phyloP scores from a whole-genome alignment of 2,113 vertebrate species.

The Cheilinus undulatus region DNA sequence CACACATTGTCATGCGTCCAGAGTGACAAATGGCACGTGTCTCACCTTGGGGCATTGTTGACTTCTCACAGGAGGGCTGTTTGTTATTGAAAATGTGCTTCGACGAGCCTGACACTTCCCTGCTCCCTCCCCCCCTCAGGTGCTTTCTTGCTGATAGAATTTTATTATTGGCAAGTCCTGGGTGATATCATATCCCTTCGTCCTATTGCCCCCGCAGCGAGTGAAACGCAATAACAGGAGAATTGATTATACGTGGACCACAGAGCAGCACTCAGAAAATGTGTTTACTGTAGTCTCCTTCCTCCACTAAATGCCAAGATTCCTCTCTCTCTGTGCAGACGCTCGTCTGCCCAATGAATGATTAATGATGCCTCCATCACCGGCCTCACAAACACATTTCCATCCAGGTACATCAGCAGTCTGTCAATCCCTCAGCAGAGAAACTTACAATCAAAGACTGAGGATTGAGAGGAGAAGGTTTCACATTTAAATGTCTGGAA shows the following conservation, averaged over 20 bases:
- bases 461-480: neutral
- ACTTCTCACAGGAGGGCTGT: constrained; percentile 61
- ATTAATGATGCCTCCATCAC: constrained; percentile 69
- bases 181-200: constrained; percentile 50
- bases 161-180: constrained; percentile 61
- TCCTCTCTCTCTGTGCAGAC: constrained; percentile 53
- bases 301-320: constrained; percentile 58
- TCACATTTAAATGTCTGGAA: neutral
- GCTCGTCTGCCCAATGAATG: constrained; percentile 64
- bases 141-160: constrained; percentile 58
- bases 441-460: neutral
- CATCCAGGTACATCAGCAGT: constrained; percentile 46
- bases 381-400: constrained; percentile 51
- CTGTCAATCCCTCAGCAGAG: constrained; percentile 28
- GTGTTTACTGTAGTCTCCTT: constrained; percentile 67
- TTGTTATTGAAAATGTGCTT: constrained; percentile 68
- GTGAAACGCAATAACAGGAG: constrained; percentile 61
- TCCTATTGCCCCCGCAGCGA: constrained; percentile 55
- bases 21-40: constrained; percentile 58
- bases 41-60: constrained; percentile 63
- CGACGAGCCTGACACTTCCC: constrained; percentile 43
- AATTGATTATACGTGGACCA: constrained; percentile 63
- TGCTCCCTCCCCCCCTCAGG: constrained; percentile 4
- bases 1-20: constrained; percentile 24
- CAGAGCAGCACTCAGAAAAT: constrained; percentile 58